Evolutionary conservation across 2,113 vertebrate species (phyloP), one percentile per base, ranked within the genome.

Genomic region (Otus sunia): DNA sequence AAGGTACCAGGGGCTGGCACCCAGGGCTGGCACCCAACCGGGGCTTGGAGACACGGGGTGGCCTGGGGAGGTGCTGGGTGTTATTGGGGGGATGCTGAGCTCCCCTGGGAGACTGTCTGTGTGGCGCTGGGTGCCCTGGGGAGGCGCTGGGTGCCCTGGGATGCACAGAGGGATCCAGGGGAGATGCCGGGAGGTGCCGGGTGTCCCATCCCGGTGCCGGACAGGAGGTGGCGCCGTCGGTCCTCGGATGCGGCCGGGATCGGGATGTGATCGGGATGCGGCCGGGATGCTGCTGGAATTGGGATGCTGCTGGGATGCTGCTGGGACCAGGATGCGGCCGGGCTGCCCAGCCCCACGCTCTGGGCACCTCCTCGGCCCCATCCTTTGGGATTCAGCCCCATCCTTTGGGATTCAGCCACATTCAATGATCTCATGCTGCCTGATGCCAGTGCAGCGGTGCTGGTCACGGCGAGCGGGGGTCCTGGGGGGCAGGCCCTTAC

Each of bases 1-100:
- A 99, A 99, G 99, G 99, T 98, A 98, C 7, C 5, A 4, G 8
- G 7, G 29, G 5, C 22, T 0, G 7, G 2, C 58, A 16, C 64
- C 39, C 1, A 17, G 16, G 11, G 25, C 23, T 34, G 50, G 26
- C 58, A 4, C 32, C 9, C 4, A 9, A 26, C 29, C 12, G 43
- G 43, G 39, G 34, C 41, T 41, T 5, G 1, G 39, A 63, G 62
- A 4, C 37, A 6, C 34, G 5, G 52, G 36, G 43, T 36, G n/a
- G 29, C 20, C 45, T 3, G 73, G 39, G 64, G 7, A 45, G 43
- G 43, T 17, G 43, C 43, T 45, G 43, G 43, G 43, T 45, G 43
- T 45, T 45, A 45, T 18, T 45, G 43, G 16, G 43, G 43, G 43
- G 43, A 8, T 17, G 43, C 43, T 45, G 43, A 47, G 45, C 45